phyloP scores from a whole-genome alignment of 1,140 invertebrate species.

The Adelges cooleyi region DNA sequence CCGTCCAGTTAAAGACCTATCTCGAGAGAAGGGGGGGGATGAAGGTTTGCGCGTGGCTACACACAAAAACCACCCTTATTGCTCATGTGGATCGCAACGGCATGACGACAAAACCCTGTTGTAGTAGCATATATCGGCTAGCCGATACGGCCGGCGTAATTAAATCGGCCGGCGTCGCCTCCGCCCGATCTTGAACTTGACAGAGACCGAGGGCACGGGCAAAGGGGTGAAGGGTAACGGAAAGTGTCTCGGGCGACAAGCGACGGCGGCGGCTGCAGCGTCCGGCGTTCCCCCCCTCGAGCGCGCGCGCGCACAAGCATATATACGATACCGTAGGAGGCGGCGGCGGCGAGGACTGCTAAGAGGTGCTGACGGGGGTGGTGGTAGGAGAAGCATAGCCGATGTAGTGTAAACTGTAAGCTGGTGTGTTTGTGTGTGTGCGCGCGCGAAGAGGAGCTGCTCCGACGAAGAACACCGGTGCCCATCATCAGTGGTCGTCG shows the following conservation, averaged over 20 bases:
- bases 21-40: too few species aligned
- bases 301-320: not conserved
- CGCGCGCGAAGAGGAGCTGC: slow-evolving; percentile 7
- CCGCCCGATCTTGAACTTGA: slow-evolving; percentile 26
- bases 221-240: too few species aligned
- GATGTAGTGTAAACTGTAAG: too few species aligned
- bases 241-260: not conserved
- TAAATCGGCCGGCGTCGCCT: not conserved
- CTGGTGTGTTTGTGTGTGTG: not conserved
- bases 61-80: too few species aligned
- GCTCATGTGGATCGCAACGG: too few species aligned
- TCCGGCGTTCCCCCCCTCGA: not conserved
- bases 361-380: not conserved
- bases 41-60: too few species aligned
- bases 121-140: too few species aligned
- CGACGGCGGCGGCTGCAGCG: not conserved
- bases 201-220: not conserved
- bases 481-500: slow-evolving; percentile 25
- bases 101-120: too few species aligned
- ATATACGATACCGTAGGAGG: not conserved
- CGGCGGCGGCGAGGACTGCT: not conserved
- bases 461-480: not conserved
- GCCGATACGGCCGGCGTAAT: not conserved
- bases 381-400: slow-evolving; percentile 17
- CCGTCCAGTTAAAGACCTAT: too few species aligned